Percentiles rank a stretch among this genome's conserved stretches.
phyloP scores from a whole-genome alignment of 2,797 vertebrate genomes.

The Silurus lanzhouensis region DNA sequence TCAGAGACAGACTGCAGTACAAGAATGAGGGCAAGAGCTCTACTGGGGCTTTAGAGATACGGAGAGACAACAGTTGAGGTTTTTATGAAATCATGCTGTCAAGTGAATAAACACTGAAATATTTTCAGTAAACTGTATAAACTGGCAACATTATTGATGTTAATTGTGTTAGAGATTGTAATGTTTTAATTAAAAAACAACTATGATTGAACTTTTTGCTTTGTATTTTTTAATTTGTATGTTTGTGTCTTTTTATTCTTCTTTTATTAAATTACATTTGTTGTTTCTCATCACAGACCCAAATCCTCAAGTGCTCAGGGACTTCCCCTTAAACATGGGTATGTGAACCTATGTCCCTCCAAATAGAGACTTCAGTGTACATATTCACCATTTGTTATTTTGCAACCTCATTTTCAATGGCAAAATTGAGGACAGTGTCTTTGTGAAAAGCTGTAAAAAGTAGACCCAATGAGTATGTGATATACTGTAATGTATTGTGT shows the following conservation, averaged over 20 bases:
- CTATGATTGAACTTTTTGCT: background rate
- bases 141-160: background rate
- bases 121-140: background rate
- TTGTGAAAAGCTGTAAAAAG: background rate
- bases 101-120: background rate
- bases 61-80: background rate
- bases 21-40: conserved; percentile 73
- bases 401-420: too few relatives aligned
- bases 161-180: background rate
- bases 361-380: background rate
- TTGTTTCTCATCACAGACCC: conserved; percentile 45
- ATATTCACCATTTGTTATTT: background rate
- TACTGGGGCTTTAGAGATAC: conserved; percentile 63
- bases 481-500: background rate
- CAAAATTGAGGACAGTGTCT: background rate
- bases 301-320: conserved; percentile 53
- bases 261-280: conserved; percentile 5
- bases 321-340: conserved; percentile 56
- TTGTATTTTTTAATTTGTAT: background rate
- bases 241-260: background rate
- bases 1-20: conserved; percentile 56
- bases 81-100: conserved; percentile 1
- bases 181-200: background rate
- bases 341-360: conserved; percentile 2
- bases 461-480: background rate